These are phyloP conservation scores for Caenorhabditis sulstoni DNA, from an alignment of 2,888 invertebrate species.

Conservation along the genomic window DNA sequence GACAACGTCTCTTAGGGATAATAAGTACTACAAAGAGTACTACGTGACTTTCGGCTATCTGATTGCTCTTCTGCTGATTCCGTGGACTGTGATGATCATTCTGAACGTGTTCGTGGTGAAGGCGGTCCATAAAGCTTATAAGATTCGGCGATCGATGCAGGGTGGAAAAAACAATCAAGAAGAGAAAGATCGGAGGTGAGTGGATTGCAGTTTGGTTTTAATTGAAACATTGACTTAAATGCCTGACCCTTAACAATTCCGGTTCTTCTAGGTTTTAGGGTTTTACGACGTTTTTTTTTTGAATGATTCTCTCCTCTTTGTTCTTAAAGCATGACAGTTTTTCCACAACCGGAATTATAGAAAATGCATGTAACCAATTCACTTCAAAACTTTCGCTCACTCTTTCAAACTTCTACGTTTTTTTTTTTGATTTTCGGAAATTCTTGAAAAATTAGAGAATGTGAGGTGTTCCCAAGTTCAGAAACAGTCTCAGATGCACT, in stretches of 20 bases:
- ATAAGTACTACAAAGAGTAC: slow-evolving; percentile 71
- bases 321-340: slow-evolving; percentile 13
- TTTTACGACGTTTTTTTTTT: background rate
- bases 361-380: slow-evolving; percentile 3
- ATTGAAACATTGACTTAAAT: background rate
- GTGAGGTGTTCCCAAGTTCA: slow-evolving; percentile 34
- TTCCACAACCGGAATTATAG: slow-evolving; percentile 27
- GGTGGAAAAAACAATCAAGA: slow-evolving; percentile 68
- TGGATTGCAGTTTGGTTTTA: slow-evolving; percentile 1
- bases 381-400: slow-evolving; percentile 19
- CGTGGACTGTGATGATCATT: slow-evolving; percentile 76
- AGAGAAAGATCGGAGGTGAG: slow-evolving; percentile 73
- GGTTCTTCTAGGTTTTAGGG: background rate
- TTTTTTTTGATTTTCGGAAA: slow-evolving; percentile 35
- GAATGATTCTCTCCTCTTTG: slow-evolving; percentile 25
- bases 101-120: slow-evolving; percentile 74
- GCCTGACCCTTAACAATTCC: background rate
- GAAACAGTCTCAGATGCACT: slow-evolving; percentile 72
- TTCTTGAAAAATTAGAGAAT: slow-evolving; percentile 38
- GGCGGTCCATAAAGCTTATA: slow-evolving; percentile 73
- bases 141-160: slow-evolving; percentile 67
- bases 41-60: slow-evolving; percentile 76
- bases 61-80: slow-evolving; percentile 71
- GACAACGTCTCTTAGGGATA: slow-evolving; percentile 68
- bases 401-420: slow-evolving; percentile 15